Percentiles rank a stretch among this genome's conserved stretches.
phyloP scores from a whole-genome alignment of 2,113 vertebrate genomes.

The Mungos mungo region DNA sequence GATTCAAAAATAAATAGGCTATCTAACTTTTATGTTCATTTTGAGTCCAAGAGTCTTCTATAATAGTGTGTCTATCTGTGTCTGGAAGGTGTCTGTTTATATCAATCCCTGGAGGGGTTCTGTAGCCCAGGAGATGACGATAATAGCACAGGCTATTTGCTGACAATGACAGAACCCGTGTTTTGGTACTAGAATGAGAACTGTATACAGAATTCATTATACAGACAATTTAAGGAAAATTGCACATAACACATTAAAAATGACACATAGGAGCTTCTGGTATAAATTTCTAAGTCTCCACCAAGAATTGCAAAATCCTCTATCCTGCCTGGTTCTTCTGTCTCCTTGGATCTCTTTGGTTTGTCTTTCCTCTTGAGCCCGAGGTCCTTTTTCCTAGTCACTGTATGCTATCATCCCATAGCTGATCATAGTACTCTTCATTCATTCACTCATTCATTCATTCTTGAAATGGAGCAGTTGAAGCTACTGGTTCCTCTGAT shows the following conservation, averaged over 20 bases:
- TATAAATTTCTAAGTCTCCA: neutral
- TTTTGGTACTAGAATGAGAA: neutral
- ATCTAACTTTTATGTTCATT: neutral
- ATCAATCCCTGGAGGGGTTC: neutral
- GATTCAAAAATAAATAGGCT: neutral
- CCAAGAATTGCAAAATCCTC: neutral
- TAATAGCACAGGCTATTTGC: neutral
- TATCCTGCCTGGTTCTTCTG: neutral
- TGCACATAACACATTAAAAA: neutral
- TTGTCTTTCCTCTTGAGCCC: neutral
- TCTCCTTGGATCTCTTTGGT: neutral
- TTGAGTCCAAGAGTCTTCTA: neutral
- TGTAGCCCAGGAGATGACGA: neutral
- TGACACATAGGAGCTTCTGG: neutral
- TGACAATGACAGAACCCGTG: neutral
- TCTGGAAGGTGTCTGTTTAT: neutral
- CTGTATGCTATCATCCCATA: accelerated
- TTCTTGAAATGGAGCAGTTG: neutral
- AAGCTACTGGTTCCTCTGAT: neutral
- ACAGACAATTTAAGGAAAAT: neutral
- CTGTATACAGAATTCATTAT: neutral
- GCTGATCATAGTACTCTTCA: accelerated
- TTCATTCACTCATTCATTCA: neutral
- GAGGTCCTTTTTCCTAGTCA: neutral
- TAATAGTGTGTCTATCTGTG: neutral